A percentile compares a stretch with the other conserved stretches of the same genome.
These are phyloP conservation scores for Cabera pusaria DNA, from an alignment of 2,888 invertebrate species.

Conservation along the genomic window DNA sequence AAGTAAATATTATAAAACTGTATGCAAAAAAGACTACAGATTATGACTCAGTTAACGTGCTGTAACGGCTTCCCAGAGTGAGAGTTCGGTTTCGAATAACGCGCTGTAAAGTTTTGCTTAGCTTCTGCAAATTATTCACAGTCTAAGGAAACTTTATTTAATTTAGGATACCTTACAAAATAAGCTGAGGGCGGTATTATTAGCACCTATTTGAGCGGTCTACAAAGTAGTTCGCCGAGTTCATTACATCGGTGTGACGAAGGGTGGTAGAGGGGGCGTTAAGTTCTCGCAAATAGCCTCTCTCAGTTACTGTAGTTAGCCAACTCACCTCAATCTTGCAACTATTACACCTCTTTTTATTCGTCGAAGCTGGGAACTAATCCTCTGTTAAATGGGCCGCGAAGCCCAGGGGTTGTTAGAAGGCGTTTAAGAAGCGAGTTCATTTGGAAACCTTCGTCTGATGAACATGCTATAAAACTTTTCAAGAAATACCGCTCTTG, in stretches of 20 bases:
- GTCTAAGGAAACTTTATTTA: no score
- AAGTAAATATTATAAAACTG: no score
- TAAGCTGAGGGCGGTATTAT: constrained; percentile 6
- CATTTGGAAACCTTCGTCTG: constrained; percentile 44
- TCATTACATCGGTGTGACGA: constrained; percentile 21
- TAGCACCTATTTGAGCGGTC: constrained; percentile 14
- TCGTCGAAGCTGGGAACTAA: constrained; percentile 46
- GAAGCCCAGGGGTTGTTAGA: constrained; percentile 44
- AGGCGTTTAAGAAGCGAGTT: constrained; percentile 46
- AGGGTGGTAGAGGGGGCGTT: constrained; percentile 15
- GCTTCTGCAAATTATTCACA: no score
- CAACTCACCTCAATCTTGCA: constrained; percentile 35
- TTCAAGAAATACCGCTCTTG: constrained; percentile 37
- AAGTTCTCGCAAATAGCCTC: constrained; percentile 31
- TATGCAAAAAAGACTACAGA: no score
- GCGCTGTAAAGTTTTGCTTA: no score
- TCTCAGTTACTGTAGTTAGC: constrained; percentile 33
- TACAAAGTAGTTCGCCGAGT: constrained; percentile 14
- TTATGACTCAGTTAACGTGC: no score
- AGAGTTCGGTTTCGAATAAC: no score
- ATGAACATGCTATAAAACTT: constrained; percentile 52
- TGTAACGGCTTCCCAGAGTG: no score
- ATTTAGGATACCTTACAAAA: no score
- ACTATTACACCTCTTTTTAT: constrained; percentile 49
- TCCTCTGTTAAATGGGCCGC: constrained; percentile 56